Evolutionary conservation across 1,140 invertebrate genomes (phyloP).

Genomic region (Anthonomus grandis): DNA sequence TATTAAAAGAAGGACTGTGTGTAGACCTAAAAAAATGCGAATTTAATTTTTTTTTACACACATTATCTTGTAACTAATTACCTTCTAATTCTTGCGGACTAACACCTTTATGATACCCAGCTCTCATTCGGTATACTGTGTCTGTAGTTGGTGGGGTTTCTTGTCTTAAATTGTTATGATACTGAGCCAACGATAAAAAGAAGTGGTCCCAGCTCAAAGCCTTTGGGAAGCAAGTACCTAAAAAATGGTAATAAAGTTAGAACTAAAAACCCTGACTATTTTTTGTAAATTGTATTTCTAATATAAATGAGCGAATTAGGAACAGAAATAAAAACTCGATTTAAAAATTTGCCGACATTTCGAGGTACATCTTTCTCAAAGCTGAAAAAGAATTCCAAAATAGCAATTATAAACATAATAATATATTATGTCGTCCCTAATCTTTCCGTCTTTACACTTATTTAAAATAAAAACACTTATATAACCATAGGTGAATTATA

Average conservation of each 20-base stretch:
- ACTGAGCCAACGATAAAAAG: constrained; percentile 78
- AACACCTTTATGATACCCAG: constrained; percentile 62
- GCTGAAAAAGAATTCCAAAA: no score
- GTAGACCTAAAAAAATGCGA: constrained; percentile 54
- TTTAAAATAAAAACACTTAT: no score
- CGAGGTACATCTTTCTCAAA: no score
- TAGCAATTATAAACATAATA: no score
- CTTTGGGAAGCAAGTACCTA: constrained; percentile 54
- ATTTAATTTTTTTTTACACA: background rate
- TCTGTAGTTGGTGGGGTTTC: constrained; percentile 62
- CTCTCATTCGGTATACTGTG: constrained; percentile 61
- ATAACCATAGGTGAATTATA: no score
- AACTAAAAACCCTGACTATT: background rate
- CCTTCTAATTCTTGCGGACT: constrained; percentile 81
- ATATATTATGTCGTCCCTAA: no score
- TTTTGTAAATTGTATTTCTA: background rate
- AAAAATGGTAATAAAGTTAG: background rate
- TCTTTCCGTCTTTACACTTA: no score
- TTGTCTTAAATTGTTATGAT: constrained; percentile 64
- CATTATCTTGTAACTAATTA: background rate
- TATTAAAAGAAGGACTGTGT: constrained; percentile 75
- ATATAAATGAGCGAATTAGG: background rate
- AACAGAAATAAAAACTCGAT: background rate
- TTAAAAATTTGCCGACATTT: background rate
- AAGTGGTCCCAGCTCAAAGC: constrained; percentile 85